Base-by-base conservation (phyloP, 2,113 vertebrate species). In the Misgurnus anguillicaudatus region DNA sequence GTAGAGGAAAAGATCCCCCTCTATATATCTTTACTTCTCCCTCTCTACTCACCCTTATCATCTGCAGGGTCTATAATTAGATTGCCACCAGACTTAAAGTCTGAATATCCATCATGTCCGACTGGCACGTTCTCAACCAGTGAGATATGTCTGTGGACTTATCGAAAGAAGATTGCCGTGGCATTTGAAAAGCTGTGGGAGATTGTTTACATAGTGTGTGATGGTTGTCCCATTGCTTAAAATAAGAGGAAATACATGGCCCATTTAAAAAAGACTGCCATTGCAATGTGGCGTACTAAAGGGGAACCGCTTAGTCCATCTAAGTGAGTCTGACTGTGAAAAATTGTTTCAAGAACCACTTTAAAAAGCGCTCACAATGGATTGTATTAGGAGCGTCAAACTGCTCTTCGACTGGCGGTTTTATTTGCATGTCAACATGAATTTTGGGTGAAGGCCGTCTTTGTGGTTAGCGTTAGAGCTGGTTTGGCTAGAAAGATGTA, bases 21-120 rank as follows among this genome's bases (percentile, higher is more conserved):
- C 38, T 66, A 58, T 60, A 72, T 53, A 66, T 80, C 68, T 75
- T 77, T 60, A 47, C 77, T 42, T 82, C 57, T 51, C 57, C 71
- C 47, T 58, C 36, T 39, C 65, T 48, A 77, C 53, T 73, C 66
- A 55, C 75, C 8, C 57, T 71, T 14, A 6, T 47, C 17, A 10
- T 65, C 68, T 67, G 36, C 71, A 63, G 19, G 24, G 68, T 78
- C 87, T 77, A 85, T 85, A 83, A 89, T 84, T 85, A 87, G 83
- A 81, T 79, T 48, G 84, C 70, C 74, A 68, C 64, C 57, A 68
- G 79, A 55, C 81, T 53, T 76, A 48, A 57, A 39, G 73, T 53
- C 64, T 45, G 48, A 68, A 71, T 74, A 77, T 81, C 75, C 36
- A 83, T 85, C 75, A 75, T 63, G 53, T 69, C 53, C 17, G 53